Base-by-base conservation (phyloP, 2,888 invertebrate genomes). In the Atherix ibis region DNA sequence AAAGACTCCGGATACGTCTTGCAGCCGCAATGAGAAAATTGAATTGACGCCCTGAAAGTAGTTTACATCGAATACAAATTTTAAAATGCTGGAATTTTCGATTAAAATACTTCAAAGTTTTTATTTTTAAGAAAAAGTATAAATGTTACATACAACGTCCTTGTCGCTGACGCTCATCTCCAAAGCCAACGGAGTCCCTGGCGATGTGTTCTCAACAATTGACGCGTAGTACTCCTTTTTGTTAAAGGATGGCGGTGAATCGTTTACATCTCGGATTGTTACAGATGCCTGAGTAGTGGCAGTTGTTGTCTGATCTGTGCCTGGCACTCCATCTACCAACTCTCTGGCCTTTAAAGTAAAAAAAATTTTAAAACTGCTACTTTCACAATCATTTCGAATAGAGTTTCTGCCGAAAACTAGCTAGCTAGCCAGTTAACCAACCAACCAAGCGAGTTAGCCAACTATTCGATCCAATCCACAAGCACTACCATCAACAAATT, bases 221-320 rank as follows among this genome's bases (percentile, higher is more conserved):
- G 76, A 73, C 10, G 84, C 77, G 44, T 68, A 69, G 60, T 85
- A 88, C 54, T 88, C 87, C 29, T 78, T 68, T 28, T 71, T 68
- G 61, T 84, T 84, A 60, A 89, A 89, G 28, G 69, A 66, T 0
- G 89, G 89, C 1, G 85, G 79, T 44, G 85, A 85, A 52, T 89
- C 89, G 56, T 89, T 89, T 2, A 88, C 83, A 54, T 89, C 89
- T 46, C 76, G 75, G 45, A 89, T 81, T 26, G 82, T 85, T 32
- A 91, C 72, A 1, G 81, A 81, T 8, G 81, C 77, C 35, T 77
- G 76, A 2, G 82, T 75, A 2, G 69, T 67, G 2, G 81, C 70
- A 3, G 73, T 71, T 0, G 83, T 78, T 33, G 74, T 56, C 3
- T 73, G 63, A 41, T 81, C 77, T 44, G 73, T 69, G 4, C 76